Evolutionary conservation across 2,888 invertebrate species (phyloP).

Genomic region (Synergus itoensis): DNA sequence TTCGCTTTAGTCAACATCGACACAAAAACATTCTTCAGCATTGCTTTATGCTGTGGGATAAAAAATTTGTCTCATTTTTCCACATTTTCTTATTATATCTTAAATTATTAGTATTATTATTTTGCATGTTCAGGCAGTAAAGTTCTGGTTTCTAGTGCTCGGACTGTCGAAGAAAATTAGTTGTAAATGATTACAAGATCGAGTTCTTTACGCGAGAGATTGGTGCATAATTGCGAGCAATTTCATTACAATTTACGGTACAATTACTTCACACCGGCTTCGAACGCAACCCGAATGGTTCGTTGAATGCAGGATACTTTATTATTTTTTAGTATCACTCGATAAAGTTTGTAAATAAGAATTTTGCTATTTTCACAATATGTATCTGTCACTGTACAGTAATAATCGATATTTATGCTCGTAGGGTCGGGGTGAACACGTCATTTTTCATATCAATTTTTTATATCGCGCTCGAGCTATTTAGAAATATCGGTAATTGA

Average conservation of each 20-base stretch:
- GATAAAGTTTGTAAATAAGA: conserved; percentile 25
- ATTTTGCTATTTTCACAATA: conserved; percentile 24
- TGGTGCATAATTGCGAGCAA: conserved; percentile 31
- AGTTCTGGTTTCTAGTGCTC: conserved; percentile 12
- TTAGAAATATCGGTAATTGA: neutral
- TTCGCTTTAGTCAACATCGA: neutral
- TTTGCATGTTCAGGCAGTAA: neutral
- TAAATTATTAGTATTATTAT: conserved; percentile 28
- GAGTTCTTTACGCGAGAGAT: conserved; percentile 19
- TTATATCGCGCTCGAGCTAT: neutral
- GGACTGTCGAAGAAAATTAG: conserved; percentile 21
- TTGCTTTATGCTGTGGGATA: neutral
- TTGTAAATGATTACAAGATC: conserved; percentile 6
- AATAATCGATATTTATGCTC: conserved; percentile 28
- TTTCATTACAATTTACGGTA: conserved; percentile 28
- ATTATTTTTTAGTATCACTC: conserved; percentile 18
- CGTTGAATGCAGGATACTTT: conserved; percentile 9
- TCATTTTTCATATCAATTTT: conserved; percentile 6
- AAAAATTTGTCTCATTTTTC: neutral
- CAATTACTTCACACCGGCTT: conserved; percentile 26
- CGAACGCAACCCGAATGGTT: conserved; percentile 29
- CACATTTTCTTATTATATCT: too few relatives aligned
- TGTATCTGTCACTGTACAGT: conserved; percentile 13
- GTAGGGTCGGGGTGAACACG: conserved; percentile 4
- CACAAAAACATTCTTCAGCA: neutral